Conservation (phyloP, 1,140 invertebrate species). For the Arctopsyche grandis region DNA sequence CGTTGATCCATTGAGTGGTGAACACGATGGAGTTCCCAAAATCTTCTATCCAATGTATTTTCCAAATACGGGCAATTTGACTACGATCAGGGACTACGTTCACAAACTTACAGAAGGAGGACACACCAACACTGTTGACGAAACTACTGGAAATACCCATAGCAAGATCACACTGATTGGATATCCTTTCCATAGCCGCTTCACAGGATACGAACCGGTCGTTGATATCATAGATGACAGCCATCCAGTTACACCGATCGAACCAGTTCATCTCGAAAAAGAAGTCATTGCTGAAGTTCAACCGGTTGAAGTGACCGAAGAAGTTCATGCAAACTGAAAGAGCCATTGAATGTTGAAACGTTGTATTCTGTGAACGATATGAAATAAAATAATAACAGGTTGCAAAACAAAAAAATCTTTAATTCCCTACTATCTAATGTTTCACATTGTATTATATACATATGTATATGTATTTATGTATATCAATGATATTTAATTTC, state of each 20-base stretch:
- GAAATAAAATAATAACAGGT: no score
- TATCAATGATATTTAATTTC: no score
- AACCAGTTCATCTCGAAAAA: neutral
- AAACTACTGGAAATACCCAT: neutral
- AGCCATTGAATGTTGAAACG: no score
- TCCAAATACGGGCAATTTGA: neutral
- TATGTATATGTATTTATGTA: no score
- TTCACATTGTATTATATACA: no score
- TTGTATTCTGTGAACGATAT: no score
- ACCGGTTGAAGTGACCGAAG: no score
- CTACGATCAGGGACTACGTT: neutral
- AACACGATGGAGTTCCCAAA: neutral
- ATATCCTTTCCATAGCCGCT: neutral
- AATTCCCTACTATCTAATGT: no score
- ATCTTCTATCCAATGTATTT: neutral
- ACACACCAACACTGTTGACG: neutral
- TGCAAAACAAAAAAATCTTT: no score
- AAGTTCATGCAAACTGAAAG: no score
- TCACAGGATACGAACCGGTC: neutral
- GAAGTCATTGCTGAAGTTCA: no score
- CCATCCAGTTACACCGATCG: neutral
- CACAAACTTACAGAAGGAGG: neutral
- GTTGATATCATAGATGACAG: neutral
- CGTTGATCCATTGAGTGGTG: neutral
- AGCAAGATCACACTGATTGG: neutral